Conservation (phyloP, 2,888 invertebrate species). For the Drosophila anomelani region DNA sequence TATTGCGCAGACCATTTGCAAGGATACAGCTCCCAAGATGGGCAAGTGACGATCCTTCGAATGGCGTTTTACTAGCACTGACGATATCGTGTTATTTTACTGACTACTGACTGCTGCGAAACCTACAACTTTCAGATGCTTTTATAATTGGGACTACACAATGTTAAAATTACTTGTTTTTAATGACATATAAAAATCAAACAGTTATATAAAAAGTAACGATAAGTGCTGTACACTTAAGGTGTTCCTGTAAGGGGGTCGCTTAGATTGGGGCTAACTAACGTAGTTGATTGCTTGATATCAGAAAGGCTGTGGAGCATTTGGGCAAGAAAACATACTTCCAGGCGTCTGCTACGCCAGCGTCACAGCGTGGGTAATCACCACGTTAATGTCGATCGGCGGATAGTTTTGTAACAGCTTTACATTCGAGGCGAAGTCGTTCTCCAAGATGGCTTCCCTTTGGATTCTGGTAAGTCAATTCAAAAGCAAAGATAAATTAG, state of each 20-base stretch:
- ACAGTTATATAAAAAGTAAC: conserved; percentile 62
- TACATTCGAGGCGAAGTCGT: conserved; percentile 97
- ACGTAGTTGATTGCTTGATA: conserved; percentile 63
- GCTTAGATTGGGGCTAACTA: conserved; percentile 36
- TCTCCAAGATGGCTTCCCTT: conserved; percentile 91
- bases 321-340: conserved; percentile 21
- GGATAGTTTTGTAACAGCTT: conserved; percentile 97
- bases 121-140: conserved; percentile 12
- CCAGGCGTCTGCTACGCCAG: conserved; percentile 67
- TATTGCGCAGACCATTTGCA: conserved; percentile 86
- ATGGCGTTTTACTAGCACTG: conserved; percentile 7
- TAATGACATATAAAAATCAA: conserved; percentile 63
- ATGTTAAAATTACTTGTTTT: conserved; percentile 58
- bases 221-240: not conserved
- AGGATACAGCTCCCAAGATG: conserved; percentile 81
- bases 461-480: conserved; percentile 87
- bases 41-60: conserved; percentile 24
- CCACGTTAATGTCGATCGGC: conserved; percentile 93
- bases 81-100: conserved; percentile 19
- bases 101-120: conserved; percentile 11
- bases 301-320: conserved; percentile 36
- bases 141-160: conserved; percentile 23
- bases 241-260: conserved; percentile 39
- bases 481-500: not conserved
- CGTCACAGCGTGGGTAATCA: conserved; percentile 90